Percentiles rank a stretch among this genome's conserved stretches.
Evolutionary conservation across 2,797 vertebrate genomes (phyloP).

Genomic region (Salmo trutta): DNA sequence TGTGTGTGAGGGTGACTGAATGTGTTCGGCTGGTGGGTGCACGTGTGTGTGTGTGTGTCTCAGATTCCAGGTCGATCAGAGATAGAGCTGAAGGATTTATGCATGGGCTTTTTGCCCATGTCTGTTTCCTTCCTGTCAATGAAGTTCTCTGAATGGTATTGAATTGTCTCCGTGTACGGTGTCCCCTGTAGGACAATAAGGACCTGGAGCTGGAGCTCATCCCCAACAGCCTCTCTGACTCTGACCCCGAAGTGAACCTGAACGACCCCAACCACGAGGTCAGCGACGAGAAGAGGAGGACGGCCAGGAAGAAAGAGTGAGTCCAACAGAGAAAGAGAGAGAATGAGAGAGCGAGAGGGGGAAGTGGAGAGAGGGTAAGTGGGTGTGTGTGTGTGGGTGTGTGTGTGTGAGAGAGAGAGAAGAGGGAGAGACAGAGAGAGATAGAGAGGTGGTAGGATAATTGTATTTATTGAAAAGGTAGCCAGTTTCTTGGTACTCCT

Average conservation of each 20-base stretch:
- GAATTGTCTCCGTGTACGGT: slow-evolving; percentile 1
- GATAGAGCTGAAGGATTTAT: too few relatives aligned
- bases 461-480: background rate
- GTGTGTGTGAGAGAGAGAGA: background rate
- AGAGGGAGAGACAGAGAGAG: background rate
- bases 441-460: background rate
- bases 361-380: background rate
- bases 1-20: background rate
- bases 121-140: background rate
- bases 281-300: slow-evolving; percentile 96
- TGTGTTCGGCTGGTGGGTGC: background rate
- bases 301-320: slow-evolving; percentile 76
- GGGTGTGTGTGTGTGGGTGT: too few relatives aligned
- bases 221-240: slow-evolving; percentile 94
- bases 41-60: too few relatives aligned
- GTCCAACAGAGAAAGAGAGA: slow-evolving; percentile 84
- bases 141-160: background rate
- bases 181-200: slow-evolving; percentile 85
- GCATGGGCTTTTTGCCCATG: background rate
- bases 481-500: slow-evolving; percentile 3
- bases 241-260: slow-evolving; percentile 93
- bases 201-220: slow-evolving; percentile 95
- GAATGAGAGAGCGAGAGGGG: background rate
- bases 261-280: slow-evolving; percentile 91
- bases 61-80: too few relatives aligned